Conservation (phyloP, 35 echinoderm and acorn worm genomes). For the Stichopus chloronotus region DNA sequence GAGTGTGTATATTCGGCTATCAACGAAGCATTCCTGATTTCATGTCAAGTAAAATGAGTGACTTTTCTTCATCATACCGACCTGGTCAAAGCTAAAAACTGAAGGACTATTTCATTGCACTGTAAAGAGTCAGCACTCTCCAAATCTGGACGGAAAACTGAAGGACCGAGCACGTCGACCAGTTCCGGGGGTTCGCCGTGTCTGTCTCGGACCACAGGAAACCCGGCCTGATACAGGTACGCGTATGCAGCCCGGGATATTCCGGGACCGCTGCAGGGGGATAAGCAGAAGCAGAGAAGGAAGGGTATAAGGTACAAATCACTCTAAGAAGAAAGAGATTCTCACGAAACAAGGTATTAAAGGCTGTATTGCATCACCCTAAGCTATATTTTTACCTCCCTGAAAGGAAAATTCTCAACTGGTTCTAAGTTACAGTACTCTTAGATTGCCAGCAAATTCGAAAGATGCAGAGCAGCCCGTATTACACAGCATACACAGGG, state of each 20-base stretch:
- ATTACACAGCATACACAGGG: too few species aligned
- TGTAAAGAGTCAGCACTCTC: conserved; percentile 82
- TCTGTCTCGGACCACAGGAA: conserved; percentile 72
- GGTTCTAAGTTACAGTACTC: too few species aligned
- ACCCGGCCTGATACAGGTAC: conserved; percentile 89
- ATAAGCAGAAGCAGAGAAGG: neutral
- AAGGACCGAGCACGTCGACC: conserved; percentile 74
- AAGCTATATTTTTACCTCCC: too few species aligned
- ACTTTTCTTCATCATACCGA: conserved; percentile 9
- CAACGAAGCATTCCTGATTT: too few species aligned
- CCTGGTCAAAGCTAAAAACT: conserved; percentile 90
- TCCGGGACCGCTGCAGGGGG: conserved; percentile 58
- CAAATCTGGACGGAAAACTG: conserved; percentile 63
- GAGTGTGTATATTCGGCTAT: too few species aligned
- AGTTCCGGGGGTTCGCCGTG: conserved; percentile 88
- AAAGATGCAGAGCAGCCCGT: too few species aligned
- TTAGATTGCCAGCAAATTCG: too few species aligned
- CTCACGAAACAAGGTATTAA: too few species aligned
- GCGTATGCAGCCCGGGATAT: conserved; percentile 91
- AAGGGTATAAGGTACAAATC: neutral
- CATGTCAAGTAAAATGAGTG: too few species aligned
- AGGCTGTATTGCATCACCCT: too few species aligned
- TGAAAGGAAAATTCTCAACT: too few species aligned
- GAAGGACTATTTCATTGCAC: conserved; percentile 92
- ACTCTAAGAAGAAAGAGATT: too few species aligned